phyloP scores from a whole-genome alignment of 64 coral and sea anemone genomes.

The Astreopora myriophthalma region DNA sequence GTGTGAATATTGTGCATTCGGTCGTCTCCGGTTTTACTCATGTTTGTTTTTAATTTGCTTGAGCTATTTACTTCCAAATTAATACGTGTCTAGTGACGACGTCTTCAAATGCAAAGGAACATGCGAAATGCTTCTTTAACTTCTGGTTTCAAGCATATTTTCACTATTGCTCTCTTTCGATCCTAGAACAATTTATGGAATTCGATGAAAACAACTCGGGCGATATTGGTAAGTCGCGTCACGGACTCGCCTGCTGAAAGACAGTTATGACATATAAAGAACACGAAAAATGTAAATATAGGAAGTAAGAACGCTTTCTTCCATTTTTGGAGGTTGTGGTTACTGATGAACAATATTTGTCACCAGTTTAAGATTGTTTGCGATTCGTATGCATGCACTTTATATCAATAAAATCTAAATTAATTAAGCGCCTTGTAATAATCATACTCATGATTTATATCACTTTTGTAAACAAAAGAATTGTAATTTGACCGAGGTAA shows the following conservation, averaged over 20 bases:
- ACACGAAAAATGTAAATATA: background rate
- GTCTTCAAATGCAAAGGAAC: background rate
- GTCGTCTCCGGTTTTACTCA: background rate
- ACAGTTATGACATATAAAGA: background rate
- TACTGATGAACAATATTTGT: background rate
- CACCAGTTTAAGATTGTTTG: background rate
- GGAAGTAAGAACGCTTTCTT: background rate
- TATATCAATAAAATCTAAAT: background rate
- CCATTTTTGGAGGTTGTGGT: conserved; percentile 17
- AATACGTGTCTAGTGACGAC: too few species aligned
- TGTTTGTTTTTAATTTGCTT: conserved; percentile 11
- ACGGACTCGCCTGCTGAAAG: background rate
- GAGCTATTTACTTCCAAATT: background rate
- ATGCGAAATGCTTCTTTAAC: background rate
- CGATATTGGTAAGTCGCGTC: conserved; percentile 82
- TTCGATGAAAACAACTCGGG: conserved; percentile 90
- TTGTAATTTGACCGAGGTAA: too few species aligned
- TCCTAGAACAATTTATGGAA: conserved; percentile 97
- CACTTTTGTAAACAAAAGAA: background rate
- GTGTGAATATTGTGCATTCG: background rate
- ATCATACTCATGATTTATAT: background rate
- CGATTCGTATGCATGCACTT: background rate
- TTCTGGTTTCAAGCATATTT: background rate
- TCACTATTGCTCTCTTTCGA: background rate
- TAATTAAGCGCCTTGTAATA: background rate